Base-by-base conservation (phyloP, 2,888 invertebrate species). In the Drosophila stalkeri region DNA sequence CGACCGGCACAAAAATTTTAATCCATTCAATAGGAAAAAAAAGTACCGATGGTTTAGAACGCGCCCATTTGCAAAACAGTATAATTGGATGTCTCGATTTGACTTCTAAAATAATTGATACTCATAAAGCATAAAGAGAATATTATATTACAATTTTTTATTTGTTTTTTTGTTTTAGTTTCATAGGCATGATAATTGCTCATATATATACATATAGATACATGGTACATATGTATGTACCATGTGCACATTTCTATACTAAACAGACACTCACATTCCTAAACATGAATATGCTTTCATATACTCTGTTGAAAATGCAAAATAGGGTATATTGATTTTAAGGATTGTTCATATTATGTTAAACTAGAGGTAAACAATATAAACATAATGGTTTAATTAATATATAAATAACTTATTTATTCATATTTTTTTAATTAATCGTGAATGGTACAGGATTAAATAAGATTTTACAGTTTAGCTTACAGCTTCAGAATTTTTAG, bases 191-290 rank as follows among this genome's bases (percentile, higher is more conserved):
- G 23, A 52, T 47, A 20, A 8, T 11, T 20, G 41, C 41, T n/a
- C 3, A 52, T 27, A 27, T 27, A 27, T 0, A 27, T 27, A 27
- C 4, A 27, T 27, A 27, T 27, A 27, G 3, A 27, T 27, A 27
- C 23, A 27, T 27, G 3, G 27, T 27, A 27, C 5, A 5, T 27
- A 55, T 27, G 27, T 27, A 27, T 27, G 27, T 27, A 55, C 47
- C 77, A 80, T 80, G 51, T 72, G 77, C 65, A 66, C 60, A 77
- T 74, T 70, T 52, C 56, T 11, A 62, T 69, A 31, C 62, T 18
- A 8, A 3, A 56, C 20, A 46, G 23, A 60, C 31, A 55, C 3
- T 7, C 35, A 55, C 63, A 64, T 72, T 64, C 47, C 56, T 23
- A 51, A 44, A 64, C 47, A 51, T 4, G 27, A 27, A 27, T 51